phyloP scores from a whole-genome alignment of 2,888 invertebrate species.

The Graphium colonna region DNA sequence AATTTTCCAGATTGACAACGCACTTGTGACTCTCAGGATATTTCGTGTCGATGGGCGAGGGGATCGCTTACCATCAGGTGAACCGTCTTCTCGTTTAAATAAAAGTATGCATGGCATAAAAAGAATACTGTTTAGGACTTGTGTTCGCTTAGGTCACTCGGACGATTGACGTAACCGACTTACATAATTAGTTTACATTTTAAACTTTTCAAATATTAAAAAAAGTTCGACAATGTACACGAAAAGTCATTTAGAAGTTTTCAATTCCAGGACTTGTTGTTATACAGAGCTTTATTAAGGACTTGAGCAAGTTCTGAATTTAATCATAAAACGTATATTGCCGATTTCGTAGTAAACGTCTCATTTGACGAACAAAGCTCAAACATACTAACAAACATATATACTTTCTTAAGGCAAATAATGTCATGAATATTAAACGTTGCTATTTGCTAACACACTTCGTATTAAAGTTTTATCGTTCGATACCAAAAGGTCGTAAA shows the following conservation, averaged over 20 bases:
- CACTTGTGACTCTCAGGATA: too few species aligned
- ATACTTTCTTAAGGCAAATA: not conserved
- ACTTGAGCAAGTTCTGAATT: too few species aligned
- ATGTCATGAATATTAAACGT: not conserved
- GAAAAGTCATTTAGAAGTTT: too few species aligned
- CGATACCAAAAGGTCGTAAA: not conserved
- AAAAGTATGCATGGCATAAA: not conserved
- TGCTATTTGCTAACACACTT: not conserved
- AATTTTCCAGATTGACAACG: too few species aligned
- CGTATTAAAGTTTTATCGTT: not conserved
- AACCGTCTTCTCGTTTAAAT: too few species aligned
- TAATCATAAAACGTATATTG: too few species aligned
- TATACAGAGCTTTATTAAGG: too few species aligned
- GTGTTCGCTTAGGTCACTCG: slow-evolving; percentile 10
- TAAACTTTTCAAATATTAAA: slow-evolving; percentile 4
- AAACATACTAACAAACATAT: too few species aligned
- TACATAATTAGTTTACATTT: slow-evolving; percentile 12
- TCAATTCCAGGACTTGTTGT: too few species aligned
- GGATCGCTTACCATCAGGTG: too few species aligned
- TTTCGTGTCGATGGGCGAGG: too few species aligned
- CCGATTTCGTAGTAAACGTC: not conserved
- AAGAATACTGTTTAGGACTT: too few species aligned
- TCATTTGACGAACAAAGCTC: not conserved
- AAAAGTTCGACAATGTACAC: slow-evolving; percentile 5
- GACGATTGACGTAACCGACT: slow-evolving; percentile 3